Evolutionary conservation across 2,113 vertebrate species (phyloP).

Genomic region (Entelurus aequoreus): DNA sequence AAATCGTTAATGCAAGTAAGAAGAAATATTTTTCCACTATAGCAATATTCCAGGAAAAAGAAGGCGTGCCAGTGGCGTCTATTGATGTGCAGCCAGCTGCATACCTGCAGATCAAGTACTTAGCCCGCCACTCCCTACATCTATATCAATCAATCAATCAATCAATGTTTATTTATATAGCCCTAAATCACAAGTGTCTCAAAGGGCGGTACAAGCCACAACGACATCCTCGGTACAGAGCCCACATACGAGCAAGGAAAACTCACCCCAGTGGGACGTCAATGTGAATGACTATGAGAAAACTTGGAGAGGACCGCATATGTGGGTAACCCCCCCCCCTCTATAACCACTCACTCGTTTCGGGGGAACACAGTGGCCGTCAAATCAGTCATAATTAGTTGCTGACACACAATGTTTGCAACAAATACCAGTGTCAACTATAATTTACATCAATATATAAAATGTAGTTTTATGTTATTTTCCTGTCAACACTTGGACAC

Average conservation of each 20-base stretch:
- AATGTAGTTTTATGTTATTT: not conserved
- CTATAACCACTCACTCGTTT: slow-evolving; percentile 44
- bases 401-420: slow-evolving; percentile 33
- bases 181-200: no score
- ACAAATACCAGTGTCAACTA: not conserved
- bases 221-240: no score
- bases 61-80: slow-evolving; percentile 7
- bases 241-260: no score
- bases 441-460: not conserved
- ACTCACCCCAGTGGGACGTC: no score
- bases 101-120: slow-evolving; percentile 57
- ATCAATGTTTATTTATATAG: no score
- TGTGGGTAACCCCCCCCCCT: no score
- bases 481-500: not conserved
- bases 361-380: slow-evolving; percentile 30
- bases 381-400: slow-evolving; percentile 31
- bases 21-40: not conserved
- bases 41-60: slow-evolving; percentile 3
- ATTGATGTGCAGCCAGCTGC: slow-evolving; percentile 24
- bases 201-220: no score
- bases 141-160: no score
- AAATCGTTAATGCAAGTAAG: slow-evolving; percentile 14
- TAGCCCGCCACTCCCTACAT: slow-evolving; percentile 40
- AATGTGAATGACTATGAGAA: no score
- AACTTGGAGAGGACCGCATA: no score